phyloP scores from a whole-genome alignment of 2,113 vertebrate species.

The Phylloscopus trochilus region DNA sequence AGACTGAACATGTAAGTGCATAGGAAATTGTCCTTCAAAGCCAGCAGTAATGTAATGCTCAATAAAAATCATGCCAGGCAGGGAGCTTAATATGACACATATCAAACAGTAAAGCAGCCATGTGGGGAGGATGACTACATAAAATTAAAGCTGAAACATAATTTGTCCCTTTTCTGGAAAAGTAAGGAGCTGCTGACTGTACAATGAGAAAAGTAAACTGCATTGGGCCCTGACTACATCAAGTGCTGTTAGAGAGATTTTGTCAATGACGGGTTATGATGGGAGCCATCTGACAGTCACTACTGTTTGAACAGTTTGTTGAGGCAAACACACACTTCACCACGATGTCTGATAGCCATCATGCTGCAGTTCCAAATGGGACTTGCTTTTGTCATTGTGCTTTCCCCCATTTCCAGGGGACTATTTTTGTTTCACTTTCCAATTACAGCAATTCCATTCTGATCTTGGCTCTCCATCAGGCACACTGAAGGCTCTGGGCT shows the following conservation, averaged over 20 bases:
- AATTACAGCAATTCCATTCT: constrained; percentile 22
- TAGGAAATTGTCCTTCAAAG: background rate
- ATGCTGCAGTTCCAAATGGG: background rate
- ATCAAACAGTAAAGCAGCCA: background rate
- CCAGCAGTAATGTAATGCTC: background rate
- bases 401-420: background rate
- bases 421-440: constrained; percentile 25
- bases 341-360: background rate
- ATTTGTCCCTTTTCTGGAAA: background rate
- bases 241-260: background rate
- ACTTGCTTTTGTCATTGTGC: background rate
- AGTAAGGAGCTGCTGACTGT: background rate
- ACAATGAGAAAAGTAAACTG: background rate
- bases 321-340: background rate
- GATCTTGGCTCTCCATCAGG: constrained; percentile 41
- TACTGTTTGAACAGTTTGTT: constrained; percentile 17
- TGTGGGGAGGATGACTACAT: background rate
- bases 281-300: background rate
- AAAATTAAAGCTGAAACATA: background rate
- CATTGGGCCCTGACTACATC: background rate
- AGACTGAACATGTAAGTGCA: background rate
- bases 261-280: background rate
- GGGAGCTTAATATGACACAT: background rate
- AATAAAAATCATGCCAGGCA: background rate
- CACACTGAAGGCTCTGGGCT: background rate